A percentile compares a stretch with the other conserved stretches of the same genome.
These are phyloP conservation scores for Chrysocyon brachyurus DNA, from an alignment of 2,797 vertebrate species.

Conservation along the genomic window DNA sequence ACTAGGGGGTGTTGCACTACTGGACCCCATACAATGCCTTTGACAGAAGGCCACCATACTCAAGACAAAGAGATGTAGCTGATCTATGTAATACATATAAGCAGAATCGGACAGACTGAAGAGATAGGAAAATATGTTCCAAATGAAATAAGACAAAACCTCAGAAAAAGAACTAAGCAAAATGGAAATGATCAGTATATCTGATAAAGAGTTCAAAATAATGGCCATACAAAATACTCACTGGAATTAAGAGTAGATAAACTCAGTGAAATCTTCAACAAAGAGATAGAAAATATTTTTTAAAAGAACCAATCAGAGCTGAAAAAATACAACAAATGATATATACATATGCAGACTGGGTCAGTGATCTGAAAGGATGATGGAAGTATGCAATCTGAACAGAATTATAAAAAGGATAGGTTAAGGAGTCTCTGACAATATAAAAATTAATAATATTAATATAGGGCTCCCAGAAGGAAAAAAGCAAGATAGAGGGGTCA, in stretches of 20 bases:
- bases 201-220: background rate
- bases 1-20: background rate
- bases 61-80: background rate
- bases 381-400: background rate
- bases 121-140: background rate
- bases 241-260: background rate
- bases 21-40: background rate
- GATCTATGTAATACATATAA: background rate
- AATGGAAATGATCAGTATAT: background rate
- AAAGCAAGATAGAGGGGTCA: background rate
- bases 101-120: background rate
- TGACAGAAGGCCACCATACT: background rate
- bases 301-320: background rate
- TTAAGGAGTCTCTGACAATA: background rate
- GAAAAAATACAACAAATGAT: background rate
- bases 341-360: background rate
- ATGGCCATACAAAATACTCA: background rate
- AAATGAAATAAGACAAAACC: background rate
- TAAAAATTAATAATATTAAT: background rate
- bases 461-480: background rate
- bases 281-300: background rate
- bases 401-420: background rate
- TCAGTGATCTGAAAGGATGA: background rate
- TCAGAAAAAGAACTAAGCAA: background rate
- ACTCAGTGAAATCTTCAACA: background rate